Percentiles rank a stretch among this genome's conserved stretches.
phyloP scores from a whole-genome alignment of 2,113 vertebrate species.

The Psittacus erithacus region DNA sequence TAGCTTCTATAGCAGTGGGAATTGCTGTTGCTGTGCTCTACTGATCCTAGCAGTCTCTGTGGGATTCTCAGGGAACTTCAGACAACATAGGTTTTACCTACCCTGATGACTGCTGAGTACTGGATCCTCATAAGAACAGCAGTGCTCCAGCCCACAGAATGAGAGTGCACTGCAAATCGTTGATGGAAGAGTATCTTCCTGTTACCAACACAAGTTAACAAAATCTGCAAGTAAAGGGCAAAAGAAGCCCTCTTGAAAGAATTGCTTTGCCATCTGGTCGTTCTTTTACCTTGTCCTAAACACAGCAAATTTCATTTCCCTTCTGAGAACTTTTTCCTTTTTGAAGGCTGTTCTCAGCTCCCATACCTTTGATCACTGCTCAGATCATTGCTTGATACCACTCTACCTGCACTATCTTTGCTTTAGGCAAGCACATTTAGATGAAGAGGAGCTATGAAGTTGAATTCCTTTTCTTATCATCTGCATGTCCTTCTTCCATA shows the following conservation, averaged over 20 bases:
- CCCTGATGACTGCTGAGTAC: background rate
- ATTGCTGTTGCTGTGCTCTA: background rate
- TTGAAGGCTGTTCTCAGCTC: background rate
- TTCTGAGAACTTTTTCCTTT: background rate
- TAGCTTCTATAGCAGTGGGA: background rate
- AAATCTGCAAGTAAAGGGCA: background rate
- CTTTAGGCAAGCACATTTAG: background rate
- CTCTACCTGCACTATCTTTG: background rate
- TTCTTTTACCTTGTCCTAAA: background rate
- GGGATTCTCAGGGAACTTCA: background rate
- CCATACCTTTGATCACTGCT: background rate
- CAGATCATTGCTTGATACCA: background rate
- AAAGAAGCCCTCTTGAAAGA: background rate
- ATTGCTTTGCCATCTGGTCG: background rate
- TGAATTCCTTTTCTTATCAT: background rate
- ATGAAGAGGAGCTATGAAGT: background rate
- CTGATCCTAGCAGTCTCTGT: background rate
- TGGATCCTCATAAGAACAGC: background rate
- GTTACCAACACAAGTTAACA: background rate
- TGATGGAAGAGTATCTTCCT: background rate
- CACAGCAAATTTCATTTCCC: background rate
- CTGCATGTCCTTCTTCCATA: background rate
- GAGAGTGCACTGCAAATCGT: background rate
- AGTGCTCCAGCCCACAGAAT: background rate
- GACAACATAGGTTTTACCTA: background rate